Evolutionary conservation across 2,888 invertebrate genomes (phyloP), one percentile per base, ranked within the genome.

Genomic region (Diadromus collaris): DNA sequence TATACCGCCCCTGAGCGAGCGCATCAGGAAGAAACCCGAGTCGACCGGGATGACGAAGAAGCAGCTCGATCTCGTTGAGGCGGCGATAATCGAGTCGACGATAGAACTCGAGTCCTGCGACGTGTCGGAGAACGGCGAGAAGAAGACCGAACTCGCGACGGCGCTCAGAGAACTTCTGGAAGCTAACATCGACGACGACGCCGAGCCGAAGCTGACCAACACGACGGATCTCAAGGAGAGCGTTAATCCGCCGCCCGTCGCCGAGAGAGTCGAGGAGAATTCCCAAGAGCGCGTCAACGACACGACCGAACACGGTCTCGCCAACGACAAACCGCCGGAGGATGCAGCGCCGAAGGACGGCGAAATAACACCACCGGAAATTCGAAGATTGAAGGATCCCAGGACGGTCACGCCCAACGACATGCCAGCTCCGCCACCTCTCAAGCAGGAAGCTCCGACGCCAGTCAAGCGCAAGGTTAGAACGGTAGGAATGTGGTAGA

Each of bases 391-490:
- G 5, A 89, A 89, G 73, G 89, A 89, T 81, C 89, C 90, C 6
- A 86, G 91, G 79, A 91, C 89, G 0, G 89, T 88, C 0, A 86
- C 86, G 38, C 90, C 90, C 4, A 89, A 89, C 64, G 89, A 88
- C 65, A 82, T 88, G 83, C 86, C 88, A 19, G 83, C 86, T 0
- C 86, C 86, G 16, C 80, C 86, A 63, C 75, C 86, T 58, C 75
- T 84, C 44, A 90, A 89, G 81, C 72, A 82, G 6, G 90, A 90
- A n/a, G 74, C 81, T 24, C 84, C 82, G 29, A 82, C 88, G 41
- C 89, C 90, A 7, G 86, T 89, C 74, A 91, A 91, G 83, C 88
- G 91, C 86, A 91, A 91, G 90, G 91, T 90, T 85, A 88, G 87
- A 86, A 84, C 84, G 85, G 85, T 86, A 87, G 83, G 85, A 85